Percentiles rank a stretch among this genome's conserved stretches.
Conservation (phyloP, 92 coral and sea anemone species). For the Bergia puertoricense region DNA sequence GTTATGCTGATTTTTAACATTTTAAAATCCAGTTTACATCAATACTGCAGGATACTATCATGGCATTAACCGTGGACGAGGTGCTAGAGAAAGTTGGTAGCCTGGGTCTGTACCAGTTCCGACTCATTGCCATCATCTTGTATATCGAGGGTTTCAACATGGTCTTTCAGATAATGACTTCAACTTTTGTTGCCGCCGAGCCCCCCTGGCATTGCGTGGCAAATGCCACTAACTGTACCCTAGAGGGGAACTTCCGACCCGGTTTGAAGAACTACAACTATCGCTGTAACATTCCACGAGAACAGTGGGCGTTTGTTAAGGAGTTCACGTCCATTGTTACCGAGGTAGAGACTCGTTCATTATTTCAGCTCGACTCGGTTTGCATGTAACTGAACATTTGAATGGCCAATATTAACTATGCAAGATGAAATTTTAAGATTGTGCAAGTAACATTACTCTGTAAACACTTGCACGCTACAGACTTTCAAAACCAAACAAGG, state of each 20-base stretch:
- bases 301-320: constrained; percentile 76
- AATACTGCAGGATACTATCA: background rate
- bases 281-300: constrained; percentile 69
- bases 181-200: constrained; percentile 72
- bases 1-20: background rate
- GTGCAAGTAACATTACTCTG: too few relatives aligned
- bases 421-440: too few relatives aligned
- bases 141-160: constrained; percentile 56
- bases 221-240: constrained; percentile 65
- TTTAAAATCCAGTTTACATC: background rate
- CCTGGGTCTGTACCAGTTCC: constrained; percentile 76
- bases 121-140: constrained; percentile 52
- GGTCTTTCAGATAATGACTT: constrained; percentile 56
- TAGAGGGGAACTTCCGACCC: constrained; percentile 56
- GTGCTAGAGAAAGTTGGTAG: constrained; percentile 74
- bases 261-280: constrained; percentile 54
- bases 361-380: too few relatives aligned
- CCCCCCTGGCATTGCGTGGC: constrained; percentile 81
- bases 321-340: constrained; percentile 86
- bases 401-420: too few relatives aligned
- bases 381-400: too few relatives aligned
- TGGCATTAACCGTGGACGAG: constrained; percentile 67
- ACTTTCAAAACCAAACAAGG: too few relatives aligned
- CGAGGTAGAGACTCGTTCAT: constrained; percentile 53
- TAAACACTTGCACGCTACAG: too few relatives aligned